Conservation (phyloP, 2,888 invertebrate species). For the Apocheima hispidaria region DNA sequence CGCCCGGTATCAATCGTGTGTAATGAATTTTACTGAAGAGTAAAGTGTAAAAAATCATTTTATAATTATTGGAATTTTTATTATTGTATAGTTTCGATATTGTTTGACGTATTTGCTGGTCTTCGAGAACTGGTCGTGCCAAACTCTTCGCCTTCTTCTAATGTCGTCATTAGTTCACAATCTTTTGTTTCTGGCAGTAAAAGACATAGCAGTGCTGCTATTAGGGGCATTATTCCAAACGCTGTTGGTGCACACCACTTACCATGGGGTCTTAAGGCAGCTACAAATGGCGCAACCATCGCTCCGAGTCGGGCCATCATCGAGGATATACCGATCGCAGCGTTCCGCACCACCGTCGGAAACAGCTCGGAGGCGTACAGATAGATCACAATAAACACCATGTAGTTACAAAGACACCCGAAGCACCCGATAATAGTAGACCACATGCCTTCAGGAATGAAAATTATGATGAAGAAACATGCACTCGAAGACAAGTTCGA, state of each 20-base stretch:
- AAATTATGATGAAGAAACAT: conserved; percentile 87
- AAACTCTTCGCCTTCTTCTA: conserved; percentile 90
- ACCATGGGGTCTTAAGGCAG: conserved; percentile 83
- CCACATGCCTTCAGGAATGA: conserved; percentile 74
- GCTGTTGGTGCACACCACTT: conserved; percentile 89
- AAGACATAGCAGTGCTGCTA: conserved; percentile 88
- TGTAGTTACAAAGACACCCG: conserved; percentile 92
- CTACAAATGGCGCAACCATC: conserved; percentile 93
- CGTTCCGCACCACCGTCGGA: conserved; percentile 94
- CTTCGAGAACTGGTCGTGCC: conserved; percentile 43
- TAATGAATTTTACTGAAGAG: background rate
- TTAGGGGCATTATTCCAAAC: conserved; percentile 89
- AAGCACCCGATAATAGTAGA: conserved; percentile 88
- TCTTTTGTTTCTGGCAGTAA: conserved; percentile 92
- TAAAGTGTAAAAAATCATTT: background rate
- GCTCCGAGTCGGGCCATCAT: conserved; percentile 94
- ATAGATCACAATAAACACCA: conserved; percentile 92
- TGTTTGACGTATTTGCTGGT: conserved; percentile 6
- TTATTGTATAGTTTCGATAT: background rate
- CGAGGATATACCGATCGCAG: conserved; percentile 93
- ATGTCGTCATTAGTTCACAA: conserved; percentile 90
- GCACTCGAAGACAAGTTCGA: conserved; percentile 86
- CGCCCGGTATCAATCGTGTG: too few relatives aligned
- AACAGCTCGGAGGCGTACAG: conserved; percentile 94
- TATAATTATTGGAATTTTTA: background rate